Evolutionary conservation across 1,140 invertebrate genomes (phyloP).

Genomic region (Dendroctonus ponderosae): DNA sequence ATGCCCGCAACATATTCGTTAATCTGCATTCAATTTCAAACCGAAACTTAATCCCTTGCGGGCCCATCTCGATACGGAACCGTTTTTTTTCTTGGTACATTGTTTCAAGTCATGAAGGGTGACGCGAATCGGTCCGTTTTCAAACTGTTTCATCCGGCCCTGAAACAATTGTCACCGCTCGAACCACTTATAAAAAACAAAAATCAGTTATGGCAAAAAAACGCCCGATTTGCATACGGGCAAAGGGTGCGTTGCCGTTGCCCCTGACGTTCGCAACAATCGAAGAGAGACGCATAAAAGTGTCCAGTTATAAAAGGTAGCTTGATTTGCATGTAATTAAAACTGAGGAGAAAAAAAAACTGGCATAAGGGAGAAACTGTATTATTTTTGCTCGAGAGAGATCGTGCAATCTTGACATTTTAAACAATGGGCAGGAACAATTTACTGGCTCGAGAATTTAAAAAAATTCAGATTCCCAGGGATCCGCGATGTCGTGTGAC

Average conservation of each 20-base stretch:
- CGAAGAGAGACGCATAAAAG: conserved; percentile 29
- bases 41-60: conserved; percentile 25
- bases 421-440: neutral
- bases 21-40: conserved; percentile 22
- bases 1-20: conserved; percentile 10
- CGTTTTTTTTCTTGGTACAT: conserved; percentile 20
- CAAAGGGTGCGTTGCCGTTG: conserved; percentile 1
- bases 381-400: conserved; percentile 20
- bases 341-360: conserved; percentile 19
- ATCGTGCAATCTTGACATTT: conserved; percentile 12
- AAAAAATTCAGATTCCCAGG: too few relatives aligned
- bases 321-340: conserved; percentile 35
- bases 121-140: conserved; percentile 19
- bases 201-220: conserved; percentile 13
- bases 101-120: conserved; percentile 30
- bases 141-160: conserved; percentile 28
- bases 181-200: conserved; percentile 29
- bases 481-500: too few relatives aligned
- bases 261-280: conserved; percentile 23
- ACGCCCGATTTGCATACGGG: conserved; percentile 24
- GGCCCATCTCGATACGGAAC: conserved; percentile 25
- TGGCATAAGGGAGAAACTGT: conserved; percentile 18
- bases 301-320: conserved; percentile 32
- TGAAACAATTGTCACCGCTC: conserved; percentile 33
- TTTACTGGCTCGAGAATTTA: too few relatives aligned